These are phyloP conservation scores for Maniola jurtina DNA, from an alignment of 1,140 invertebrate genomes.

Conservation along the genomic window DNA sequence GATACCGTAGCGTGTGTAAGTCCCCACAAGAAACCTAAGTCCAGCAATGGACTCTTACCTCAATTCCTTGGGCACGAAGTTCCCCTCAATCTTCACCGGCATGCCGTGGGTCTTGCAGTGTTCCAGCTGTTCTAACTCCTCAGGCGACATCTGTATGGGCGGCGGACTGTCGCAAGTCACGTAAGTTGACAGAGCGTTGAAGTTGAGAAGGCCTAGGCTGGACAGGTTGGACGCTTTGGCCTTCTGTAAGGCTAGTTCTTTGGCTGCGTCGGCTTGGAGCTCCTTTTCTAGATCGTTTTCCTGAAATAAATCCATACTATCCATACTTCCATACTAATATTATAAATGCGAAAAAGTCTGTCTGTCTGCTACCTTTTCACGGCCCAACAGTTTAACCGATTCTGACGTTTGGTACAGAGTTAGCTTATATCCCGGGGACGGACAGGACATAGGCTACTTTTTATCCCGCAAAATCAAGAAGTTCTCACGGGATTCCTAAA, in stretches of 20 bases:
- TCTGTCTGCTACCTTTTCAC: too few species aligned
- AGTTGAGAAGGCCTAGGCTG: conserved; percentile 64
- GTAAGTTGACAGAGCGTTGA: conserved; percentile 79
- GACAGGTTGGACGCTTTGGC: conserved; percentile 57
- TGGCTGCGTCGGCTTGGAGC: conserved; percentile 59
- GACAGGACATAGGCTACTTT: too few species aligned
- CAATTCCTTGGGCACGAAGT: conserved; percentile 83
- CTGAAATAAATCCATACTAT: too few species aligned
- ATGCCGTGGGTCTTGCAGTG: conserved; percentile 86
- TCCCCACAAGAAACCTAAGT: not conserved
- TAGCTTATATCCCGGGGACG: too few species aligned
- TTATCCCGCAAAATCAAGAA: too few species aligned
- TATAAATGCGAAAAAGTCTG: too few species aligned
- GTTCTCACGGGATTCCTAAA: too few species aligned
- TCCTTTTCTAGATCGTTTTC: conserved; percentile 71
- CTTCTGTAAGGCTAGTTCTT: conserved; percentile 53
- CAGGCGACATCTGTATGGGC: conserved; percentile 86
- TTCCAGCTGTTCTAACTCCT: conserved; percentile 86
- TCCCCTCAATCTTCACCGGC: conserved; percentile 83
- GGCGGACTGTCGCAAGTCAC: conserved; percentile 87
- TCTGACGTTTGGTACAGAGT: not conserved
- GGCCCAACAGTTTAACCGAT: too few species aligned
- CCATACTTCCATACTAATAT: too few species aligned
- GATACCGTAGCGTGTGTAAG: too few species aligned
- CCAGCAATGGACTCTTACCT: conserved; percentile 43